Conservation (phyloP, 53 echinoderm and acorn worm species). For the Paelopatides confundens region DNA sequence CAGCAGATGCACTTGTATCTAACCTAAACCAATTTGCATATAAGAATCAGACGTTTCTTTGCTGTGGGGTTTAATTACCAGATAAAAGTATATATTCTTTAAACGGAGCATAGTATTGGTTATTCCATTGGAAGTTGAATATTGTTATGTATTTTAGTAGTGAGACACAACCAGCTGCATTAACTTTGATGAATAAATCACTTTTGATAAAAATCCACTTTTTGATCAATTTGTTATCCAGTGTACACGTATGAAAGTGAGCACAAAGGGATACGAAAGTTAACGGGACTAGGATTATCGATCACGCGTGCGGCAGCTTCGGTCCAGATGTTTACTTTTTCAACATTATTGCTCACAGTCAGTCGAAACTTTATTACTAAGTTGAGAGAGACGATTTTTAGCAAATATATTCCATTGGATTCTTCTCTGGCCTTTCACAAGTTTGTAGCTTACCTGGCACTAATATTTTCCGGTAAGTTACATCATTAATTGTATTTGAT, state of each 20-base stretch:
- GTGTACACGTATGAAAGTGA: conserved; percentile 69
- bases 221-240: not conserved
- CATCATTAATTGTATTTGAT: not conserved
- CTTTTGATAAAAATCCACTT: no score
- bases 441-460: conserved; percentile 59
- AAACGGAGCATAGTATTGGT: no score
- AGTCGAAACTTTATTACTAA: conserved; percentile 73
- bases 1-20: no score
- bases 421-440: conserved; percentile 71
- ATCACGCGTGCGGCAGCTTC: conserved; percentile 70
- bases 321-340: conserved; percentile 71
- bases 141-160: no score
- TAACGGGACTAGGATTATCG: conserved; percentile 70
- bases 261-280: conserved; percentile 67
- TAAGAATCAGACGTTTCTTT: no score
- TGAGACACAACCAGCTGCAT: no score
- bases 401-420: conserved; percentile 77
- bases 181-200: no score
- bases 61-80: no score
- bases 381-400: conserved; percentile 70
- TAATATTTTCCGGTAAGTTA: conserved; percentile 72
- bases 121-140: no score
- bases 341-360: conserved; percentile 68
- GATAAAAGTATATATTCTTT: no score
- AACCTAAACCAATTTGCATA: no score